Base-by-base conservation (phyloP, 2,113 vertebrate species). In the Perca schrenkii region DNA sequence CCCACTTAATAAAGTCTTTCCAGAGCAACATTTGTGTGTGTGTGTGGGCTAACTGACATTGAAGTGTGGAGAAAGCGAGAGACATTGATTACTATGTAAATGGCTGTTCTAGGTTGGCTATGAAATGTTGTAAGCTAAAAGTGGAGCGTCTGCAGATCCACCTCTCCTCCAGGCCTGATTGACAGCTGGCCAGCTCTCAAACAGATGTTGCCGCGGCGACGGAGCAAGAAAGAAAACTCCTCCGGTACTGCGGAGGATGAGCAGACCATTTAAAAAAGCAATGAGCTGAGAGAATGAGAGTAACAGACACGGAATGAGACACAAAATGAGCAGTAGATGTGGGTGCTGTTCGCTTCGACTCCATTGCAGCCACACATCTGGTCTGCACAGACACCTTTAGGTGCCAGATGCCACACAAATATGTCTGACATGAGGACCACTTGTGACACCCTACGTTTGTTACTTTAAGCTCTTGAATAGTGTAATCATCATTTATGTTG, bases 151-250 rank as follows among this genome's bases (percentile, higher is more conserved):
- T 82, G 69, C 67, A 40, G 21, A 67, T 82, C 76, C 74, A 60
- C 60, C 60, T 61, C 86, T 86, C 65, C 78, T 89, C 56, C 4
- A 66, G 86, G 31, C 46, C 53, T 89, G 91, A 90, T 73, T 87
- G 91, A 86, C 91, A 89, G 86, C 73, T 80, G 74, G 77, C 53
- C 25, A 43, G 78, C 78, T 83, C 40, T 79, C 17, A 57, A 68
- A 80, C 84, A 91, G 87, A 87, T 91, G 90, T 88, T 86, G 64
- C 88, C 36, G 61, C 0, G 13, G 79, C 31, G 43, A 74, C 52
- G 17, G 65, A 36, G 77, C 65, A 14, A 7, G 36, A 36, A 66
- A 79, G 58, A 71, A 74, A 69, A 60, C 46, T 25, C 25, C 25
- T 25, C 25, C 36, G 36, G 66, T 63, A 31, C n/a, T 71, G 73